Base-by-base conservation (phyloP, 2,888 invertebrate genomes). In the Seladonia tumulorum region DNA sequence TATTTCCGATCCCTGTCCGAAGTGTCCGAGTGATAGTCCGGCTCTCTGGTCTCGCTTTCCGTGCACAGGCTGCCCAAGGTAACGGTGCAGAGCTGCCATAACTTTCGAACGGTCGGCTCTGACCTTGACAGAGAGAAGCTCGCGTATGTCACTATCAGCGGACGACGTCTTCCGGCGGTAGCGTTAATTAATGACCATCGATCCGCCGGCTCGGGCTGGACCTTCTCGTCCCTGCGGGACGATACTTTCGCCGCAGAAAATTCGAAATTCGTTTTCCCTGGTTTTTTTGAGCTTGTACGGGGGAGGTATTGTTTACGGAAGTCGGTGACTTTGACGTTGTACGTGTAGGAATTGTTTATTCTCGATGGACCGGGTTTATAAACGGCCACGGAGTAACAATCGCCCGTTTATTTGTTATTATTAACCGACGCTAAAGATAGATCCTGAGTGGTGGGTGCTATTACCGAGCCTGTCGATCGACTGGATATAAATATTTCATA, bases 141-240 rank as follows among this genome's bases (percentile, higher is more conserved):
- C 71, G 60, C 77, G 74, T 81, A 68, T 85, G 85, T 83, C 84
- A 74, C 78, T 73, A 83, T 80, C 85, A 82, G 79, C 71, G 53
- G 83, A 76, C 76, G 70, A 80, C 78, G 81, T 80, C 85, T 87
- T 86, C 71, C 83, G 81, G 57, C 71, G 60, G 53, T 29, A 60
- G 57, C 63, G 83, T 89, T 89, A 91, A 92, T 92, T 92, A 90
- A 90, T 78, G 88, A 77, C 87, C 87, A 91, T 91, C 89, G 88
- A 91, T 92, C 87, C 80, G 60, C 77, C 84, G 70, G 79, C 78
- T 79, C 80, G 79, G 60, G 76, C 47, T 73, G 83, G 88, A 86
- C 86, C 83, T 82, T 80, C 73, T 83, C 87, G 81, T 79, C 78
- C 47, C 68, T 70, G 18, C 53, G 22, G 57, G 49, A 80, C 79